A percentile compares a stretch with the other conserved stretches of the same genome.
Evolutionary conservation across 2,797 vertebrate species (phyloP).

Genomic region (Malacoctenus gilli): DNA sequence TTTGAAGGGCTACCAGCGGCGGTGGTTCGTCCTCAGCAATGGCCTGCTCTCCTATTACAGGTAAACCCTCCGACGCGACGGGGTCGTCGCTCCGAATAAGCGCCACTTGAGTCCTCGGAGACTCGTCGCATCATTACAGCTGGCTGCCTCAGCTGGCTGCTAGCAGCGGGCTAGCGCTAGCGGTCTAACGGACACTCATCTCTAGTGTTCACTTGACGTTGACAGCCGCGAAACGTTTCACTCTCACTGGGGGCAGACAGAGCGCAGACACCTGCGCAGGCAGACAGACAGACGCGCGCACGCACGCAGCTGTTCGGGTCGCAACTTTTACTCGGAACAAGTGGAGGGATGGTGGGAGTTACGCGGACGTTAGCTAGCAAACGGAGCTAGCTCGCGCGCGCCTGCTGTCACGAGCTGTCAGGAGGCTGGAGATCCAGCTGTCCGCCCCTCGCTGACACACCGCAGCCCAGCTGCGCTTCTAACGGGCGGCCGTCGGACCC

Average conservation of each 20-base stretch:
- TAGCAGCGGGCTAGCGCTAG: conserved; percentile 64
- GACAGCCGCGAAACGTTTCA: background rate
- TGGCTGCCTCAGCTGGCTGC: conserved; percentile 60
- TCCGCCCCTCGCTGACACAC: background rate
- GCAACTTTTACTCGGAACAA: conserved; percentile 12
- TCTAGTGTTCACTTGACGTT: too few species aligned
- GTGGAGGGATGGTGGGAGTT: conserved; percentile 5
- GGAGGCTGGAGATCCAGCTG: conserved; percentile 5
- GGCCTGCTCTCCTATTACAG: conserved; percentile 87
- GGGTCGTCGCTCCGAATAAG: background rate
- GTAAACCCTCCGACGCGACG: conserved; percentile 33
- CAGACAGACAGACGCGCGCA: background rate
- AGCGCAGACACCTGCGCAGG: background rate
- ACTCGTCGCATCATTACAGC: too few species aligned
- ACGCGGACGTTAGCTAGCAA: conserved; percentile 40
- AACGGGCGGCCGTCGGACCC: too few species aligned
- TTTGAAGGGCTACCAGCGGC: conserved; percentile 94
- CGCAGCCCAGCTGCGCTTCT: too few species aligned
- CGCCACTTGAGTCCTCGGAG: background rate
- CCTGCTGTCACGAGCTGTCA: conserved; percentile 16
- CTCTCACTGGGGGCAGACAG: background rate
- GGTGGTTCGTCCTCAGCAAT: conserved; percentile 86
- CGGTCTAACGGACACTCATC: background rate
- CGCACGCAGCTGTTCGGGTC: background rate
- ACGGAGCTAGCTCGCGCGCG: conserved; percentile 50